Evolutionary conservation across 2,888 invertebrate species (phyloP), one percentile per base, ranked within the genome.

Genomic region (Chouioia cunea): DNA sequence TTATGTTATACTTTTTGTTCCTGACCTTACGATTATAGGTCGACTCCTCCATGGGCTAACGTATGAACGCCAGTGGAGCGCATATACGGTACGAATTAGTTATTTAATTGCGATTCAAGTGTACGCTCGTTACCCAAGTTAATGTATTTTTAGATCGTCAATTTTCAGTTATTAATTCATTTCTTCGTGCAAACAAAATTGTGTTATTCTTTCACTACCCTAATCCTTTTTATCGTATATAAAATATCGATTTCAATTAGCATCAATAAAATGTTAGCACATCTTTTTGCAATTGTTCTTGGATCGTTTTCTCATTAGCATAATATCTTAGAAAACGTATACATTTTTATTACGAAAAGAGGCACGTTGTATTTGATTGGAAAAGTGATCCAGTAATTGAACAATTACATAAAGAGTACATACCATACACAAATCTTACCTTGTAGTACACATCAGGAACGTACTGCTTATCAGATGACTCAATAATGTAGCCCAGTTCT

Each of bases 361-460:
- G 12, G n/a, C n/a, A n/a, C n/a, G n/a, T n/a, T 36, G 2, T 3
- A 50, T 50, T 48, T 15, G 0, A 16, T 48, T 48, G 0, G 4
- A 48, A 16, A 3, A 48, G 14, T 16, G 14, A 14, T 14, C 14
- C 8, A 48, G n/a, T 36, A 36, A 1, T 36, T 36, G 36, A 36
- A 36, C 36, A 36, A 36, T 36, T 36, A 36, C 36, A 57, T 57
- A 50, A 27, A 36, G 36, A 27, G n/a, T 20, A 47, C 6, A 67
- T n/a, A n/a, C n/a, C n/a, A 50, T 44, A 56, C 10, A 59, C 22
- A 57, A 47, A 65, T 71, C 90, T 88, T 83, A 96, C 97, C 93
- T 96, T 98, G 87, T 96, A 99, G 88, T 96, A 99, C 77, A 99
- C 98, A 89, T 99, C 99, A 74, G 99, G 99, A 83, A 99, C 98